Evolutionary conservation across 1,140 invertebrate genomes (phyloP).

Genomic region (Sesamia nonagrioides): DNA sequence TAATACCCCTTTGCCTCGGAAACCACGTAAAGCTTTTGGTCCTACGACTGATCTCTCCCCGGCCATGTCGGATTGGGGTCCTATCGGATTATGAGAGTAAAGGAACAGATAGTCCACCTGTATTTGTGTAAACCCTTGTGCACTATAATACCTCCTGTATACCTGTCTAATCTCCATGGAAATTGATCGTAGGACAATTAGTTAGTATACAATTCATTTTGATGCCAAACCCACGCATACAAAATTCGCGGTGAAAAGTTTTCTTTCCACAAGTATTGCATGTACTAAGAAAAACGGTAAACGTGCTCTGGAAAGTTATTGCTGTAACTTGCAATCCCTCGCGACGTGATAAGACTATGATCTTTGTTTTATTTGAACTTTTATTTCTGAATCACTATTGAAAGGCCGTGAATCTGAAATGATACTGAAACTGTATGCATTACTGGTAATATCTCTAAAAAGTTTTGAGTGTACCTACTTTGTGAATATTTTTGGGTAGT

Average conservation of each 20-base stretch:
- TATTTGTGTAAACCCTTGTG: too few relatives aligned
- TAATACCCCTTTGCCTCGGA: too few relatives aligned
- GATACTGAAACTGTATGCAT: slow-evolving; percentile 5
- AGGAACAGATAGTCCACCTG: too few relatives aligned
- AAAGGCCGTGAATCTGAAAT: slow-evolving; percentile 7
- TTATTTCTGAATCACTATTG: slow-evolving; percentile 20
- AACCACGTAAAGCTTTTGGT: too few relatives aligned
- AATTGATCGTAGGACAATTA: too few relatives aligned
- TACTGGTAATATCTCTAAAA: neutral
- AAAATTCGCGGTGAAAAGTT: neutral
- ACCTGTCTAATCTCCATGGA: too few relatives aligned
- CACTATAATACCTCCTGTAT: too few relatives aligned
- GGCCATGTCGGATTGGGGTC: too few relatives aligned
- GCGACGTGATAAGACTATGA: slow-evolving; percentile 39
- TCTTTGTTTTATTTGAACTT: slow-evolving; percentile 33
- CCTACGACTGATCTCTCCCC: too few relatives aligned
- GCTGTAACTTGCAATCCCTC: slow-evolving; percentile 35
- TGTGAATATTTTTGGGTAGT: neutral
- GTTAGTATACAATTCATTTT: too few relatives aligned
- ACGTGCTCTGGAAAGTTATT: slow-evolving; percentile 22
- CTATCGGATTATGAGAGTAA: too few relatives aligned
- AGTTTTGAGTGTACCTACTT: neutral
- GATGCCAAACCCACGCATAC: too few relatives aligned
- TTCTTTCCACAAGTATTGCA: neutral
- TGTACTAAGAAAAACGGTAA: slow-evolving; percentile 4